phyloP scores from a whole-genome alignment of 2,888 invertebrate species.

The Lochmaea capreae region DNA sequence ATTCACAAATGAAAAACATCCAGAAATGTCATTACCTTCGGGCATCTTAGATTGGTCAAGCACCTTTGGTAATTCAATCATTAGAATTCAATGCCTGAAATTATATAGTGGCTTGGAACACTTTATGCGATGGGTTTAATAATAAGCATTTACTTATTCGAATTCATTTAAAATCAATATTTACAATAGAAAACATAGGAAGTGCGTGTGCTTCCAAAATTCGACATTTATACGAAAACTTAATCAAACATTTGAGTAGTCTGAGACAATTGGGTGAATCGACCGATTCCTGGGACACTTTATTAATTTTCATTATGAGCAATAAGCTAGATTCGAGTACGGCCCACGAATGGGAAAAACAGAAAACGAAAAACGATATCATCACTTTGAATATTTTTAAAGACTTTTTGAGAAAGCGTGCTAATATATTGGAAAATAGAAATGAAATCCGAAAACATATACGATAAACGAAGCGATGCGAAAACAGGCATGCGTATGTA shows the following conservation, averaged over 20 bases:
- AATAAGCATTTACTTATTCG: slow-evolving; percentile 28
- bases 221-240: too few relatives aligned
- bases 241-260: too few relatives aligned
- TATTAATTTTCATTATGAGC: too few relatives aligned
- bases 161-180: slow-evolving; percentile 27
- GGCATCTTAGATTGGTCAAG: slow-evolving; percentile 27
- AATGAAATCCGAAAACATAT: neutral
- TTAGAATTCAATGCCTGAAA: slow-evolving; percentile 16
- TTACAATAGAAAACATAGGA: too few relatives aligned
- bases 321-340: neutral
- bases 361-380: slow-evolving; percentile 5
- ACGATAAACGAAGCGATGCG: neutral
- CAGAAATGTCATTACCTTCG: slow-evolving; percentile 38
- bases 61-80: too few relatives aligned
- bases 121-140: slow-evolving; percentile 32
- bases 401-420: slow-evolving; percentile 37
- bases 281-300: too few relatives aligned
- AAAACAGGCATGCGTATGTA: neutral
- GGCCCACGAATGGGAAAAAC: neutral
- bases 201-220: too few relatives aligned
- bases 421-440: slow-evolving; percentile 37
- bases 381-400: slow-evolving; percentile 29
- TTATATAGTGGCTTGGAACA: slow-evolving; percentile 33
- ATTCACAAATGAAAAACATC: slow-evolving; percentile 17
- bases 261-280: too few relatives aligned